Base-by-base conservation (phyloP, 2,888 invertebrate species). In the Anthophora plumipes region DNA sequence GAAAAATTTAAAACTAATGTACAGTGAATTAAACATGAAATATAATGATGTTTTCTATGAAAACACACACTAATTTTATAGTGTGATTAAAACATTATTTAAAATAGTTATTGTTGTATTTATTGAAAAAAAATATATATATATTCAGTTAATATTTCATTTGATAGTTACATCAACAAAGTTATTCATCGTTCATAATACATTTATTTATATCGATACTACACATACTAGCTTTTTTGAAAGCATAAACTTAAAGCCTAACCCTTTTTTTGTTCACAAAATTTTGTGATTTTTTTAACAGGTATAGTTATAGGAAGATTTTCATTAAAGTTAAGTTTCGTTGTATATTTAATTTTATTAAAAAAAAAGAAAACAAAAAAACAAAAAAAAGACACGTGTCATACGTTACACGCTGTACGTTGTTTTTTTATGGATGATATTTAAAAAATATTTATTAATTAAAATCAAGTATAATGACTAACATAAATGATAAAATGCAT, bases 1-100 rank as follows among this genome's bases (percentile, higher is more conserved):
- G 70, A 90, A 71, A 89, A 90, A 55, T 83, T 85, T 22, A 86
- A 91, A 66, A 39, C 63, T 52, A 61, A 70, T 57, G 11, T 60
- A 37, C 20, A 54, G 57, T n/a, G 17, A 0, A 46, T 14, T 57
- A n/a, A n/a, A 22, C 41, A 39, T 46, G 37, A 37, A 41, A 67
- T 50, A 60, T 17, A 39, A 68, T 37, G 12, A 9, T 52, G 22
- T 69, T 63, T 69, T 69, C 48, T 50, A 69, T 48, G 12, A 57
- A 64, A 63, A 57, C n/a, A 17, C 68, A 22, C 48, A 31, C 14
- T 57, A 41, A 59, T 39, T 64, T 57, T n/a, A n/a, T 20, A 46
- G n/a, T 37, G 17, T 59, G 41, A 70, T 50, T 66, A 54, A 63
- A 76, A 25, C 46, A 48, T 48, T 48, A 55, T 7, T 31, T 25